Conservation (phyloP, 2,888 invertebrate genomes). For the Fragum whitleyi region DNA sequence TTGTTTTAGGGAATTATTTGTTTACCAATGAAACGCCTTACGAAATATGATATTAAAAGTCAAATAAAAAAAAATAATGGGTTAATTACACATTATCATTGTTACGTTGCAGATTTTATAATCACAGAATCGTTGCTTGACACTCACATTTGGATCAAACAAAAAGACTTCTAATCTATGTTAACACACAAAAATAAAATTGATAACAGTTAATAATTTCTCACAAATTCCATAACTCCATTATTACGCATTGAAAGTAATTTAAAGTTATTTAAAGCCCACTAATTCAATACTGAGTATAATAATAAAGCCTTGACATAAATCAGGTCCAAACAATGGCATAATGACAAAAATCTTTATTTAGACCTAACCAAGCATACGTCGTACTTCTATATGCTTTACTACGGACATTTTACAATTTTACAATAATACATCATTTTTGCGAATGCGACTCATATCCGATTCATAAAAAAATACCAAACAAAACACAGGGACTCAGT, state of each 20-base stretch:
- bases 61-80: too few relatives aligned
- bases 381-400: too few relatives aligned
- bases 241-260: not conserved
- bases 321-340: not conserved
- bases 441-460: too few relatives aligned
- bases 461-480: too few relatives aligned
- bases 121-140: not conserved
- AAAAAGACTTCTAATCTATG: too few relatives aligned
- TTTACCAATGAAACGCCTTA: too few relatives aligned
- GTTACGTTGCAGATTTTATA: not conserved
- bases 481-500: too few relatives aligned
- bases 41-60: too few relatives aligned
- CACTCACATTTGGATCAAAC: too few relatives aligned
- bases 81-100: not conserved
- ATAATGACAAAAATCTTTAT: conserved; percentile 2
- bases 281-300: not conserved
- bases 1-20: too few relatives aligned
- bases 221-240: not conserved
- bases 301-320: not conserved
- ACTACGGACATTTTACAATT: too few relatives aligned
- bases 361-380: not conserved
- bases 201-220: not conserved
- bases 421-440: too few relatives aligned
- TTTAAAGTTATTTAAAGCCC: conserved; percentile 1
- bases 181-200: not conserved